Evolutionary conservation across 2,888 invertebrate genomes (phyloP), one percentile per base, ranked within the genome.

Genomic region (Cheilosia vernalis): DNA sequence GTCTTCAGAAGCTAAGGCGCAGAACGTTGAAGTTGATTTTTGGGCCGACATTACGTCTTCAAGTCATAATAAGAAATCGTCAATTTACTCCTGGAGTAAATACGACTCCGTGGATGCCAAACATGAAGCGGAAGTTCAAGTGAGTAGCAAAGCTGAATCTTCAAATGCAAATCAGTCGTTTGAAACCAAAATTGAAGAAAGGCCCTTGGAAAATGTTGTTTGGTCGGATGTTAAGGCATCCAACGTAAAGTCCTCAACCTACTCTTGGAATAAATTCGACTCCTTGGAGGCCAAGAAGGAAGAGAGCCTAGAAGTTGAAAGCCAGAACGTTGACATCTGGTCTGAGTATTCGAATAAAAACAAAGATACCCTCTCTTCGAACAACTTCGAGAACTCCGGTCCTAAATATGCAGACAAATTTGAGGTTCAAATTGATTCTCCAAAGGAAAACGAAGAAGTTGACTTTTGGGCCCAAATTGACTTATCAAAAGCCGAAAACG

Each of bases 401-500:
- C 2, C 19, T 5, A 17, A 37, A 24, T 2, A 10, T 44, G n/a
- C 2, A 44, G 42, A 44, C 21, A 63, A 56, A 89, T 89, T 74
- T 89, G 37, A 56, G 17, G 10, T 44, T 15, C 30, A 13, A 21
- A 4, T 15, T 44, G 30, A 55, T 6, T 30, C 24, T 7, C 5
- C 30, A 10, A 60, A 55, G 4, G 15, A 19, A n/a, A 4, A 49
- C 6, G 19, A 61, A 47, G 30, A 58, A 2, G 42, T 24, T 10
- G 73, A 80, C 30, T 67, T 67, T 47, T 72, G 51, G 79, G 61
- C 69, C 3, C 87, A 88, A 19, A 55, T 91, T 10, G 88, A 90
- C 66, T 88, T 89, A 1, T 89, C 90, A 10, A 89, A 88, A 15
- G 89, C 89, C 1, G 89, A 87, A 49, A 90, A 89, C 0, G 6